Percentiles rank a stretch among this genome's conserved stretches.
phyloP scores from a whole-genome alignment of 1,140 invertebrate species.

The Meloidogyne hapla region DNA sequence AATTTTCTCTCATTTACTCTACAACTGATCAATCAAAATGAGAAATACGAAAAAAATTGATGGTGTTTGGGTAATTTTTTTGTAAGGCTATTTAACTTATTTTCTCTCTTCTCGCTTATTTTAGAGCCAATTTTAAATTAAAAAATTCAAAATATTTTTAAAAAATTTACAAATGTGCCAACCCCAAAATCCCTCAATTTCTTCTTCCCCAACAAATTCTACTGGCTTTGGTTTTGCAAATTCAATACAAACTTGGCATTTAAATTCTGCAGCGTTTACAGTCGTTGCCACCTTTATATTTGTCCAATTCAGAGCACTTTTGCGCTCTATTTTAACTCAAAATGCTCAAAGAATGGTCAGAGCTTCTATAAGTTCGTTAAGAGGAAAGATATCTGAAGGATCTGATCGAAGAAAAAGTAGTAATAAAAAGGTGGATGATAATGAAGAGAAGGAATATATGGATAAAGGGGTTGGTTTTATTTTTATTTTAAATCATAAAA shows the following conservation, averaged over 20 bases:
- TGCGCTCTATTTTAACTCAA: not conserved
- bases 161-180: constrained; percentile 20
- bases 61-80: not conserved
- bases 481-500: too few relatives aligned
- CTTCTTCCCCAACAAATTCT: constrained; percentile 2
- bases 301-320: constrained; percentile 15
- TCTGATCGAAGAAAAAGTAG: constrained; percentile 4
- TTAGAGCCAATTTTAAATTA: too few relatives aligned
- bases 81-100: not conserved
- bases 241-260: constrained; percentile 9
- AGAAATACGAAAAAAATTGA: not conserved
- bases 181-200: not conserved
- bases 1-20: not conserved
- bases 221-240: not conserved
- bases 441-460: not conserved
- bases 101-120: too few relatives aligned
- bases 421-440: not conserved
- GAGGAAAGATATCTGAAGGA: not conserved
- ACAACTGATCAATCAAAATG: constrained; percentile 1
- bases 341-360: not conserved
- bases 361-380: constrained; percentile 6
- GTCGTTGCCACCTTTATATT: constrained; percentile 19
- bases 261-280: constrained; percentile 16
- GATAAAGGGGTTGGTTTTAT: not conserved
- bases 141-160: not conserved